Conservation (phyloP, 1,140 invertebrate species). For the Pseudomyrmex cubaensis region DNA sequence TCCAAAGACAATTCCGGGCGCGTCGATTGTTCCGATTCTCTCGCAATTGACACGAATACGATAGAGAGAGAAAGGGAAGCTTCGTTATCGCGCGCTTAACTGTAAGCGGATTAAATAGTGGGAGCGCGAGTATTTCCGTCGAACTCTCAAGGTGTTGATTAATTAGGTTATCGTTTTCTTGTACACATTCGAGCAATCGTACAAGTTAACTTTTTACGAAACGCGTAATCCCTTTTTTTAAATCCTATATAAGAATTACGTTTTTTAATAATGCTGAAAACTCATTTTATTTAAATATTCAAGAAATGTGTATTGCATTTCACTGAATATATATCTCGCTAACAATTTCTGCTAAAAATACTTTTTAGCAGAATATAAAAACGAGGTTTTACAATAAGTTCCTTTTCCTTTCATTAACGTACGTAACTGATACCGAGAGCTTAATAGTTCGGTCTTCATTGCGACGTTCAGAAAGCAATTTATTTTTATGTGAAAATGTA, state of each 20-base stretch:
- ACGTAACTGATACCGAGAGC: neutral
- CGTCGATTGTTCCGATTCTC: neutral
- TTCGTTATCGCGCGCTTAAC: neutral
- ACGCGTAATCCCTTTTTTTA: too few species aligned
- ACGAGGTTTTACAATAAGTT: neutral
- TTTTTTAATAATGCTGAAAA: too few species aligned
- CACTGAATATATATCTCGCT: neutral
- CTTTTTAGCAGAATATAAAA: neutral
- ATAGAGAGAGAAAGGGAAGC: neutral
- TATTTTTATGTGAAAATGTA: conserved; percentile 2
- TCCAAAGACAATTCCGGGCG: neutral
- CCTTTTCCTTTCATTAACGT: neutral
- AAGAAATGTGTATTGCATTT: neutral
- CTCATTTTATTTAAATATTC: neutral
- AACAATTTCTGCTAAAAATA: neutral
- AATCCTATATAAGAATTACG: too few species aligned
- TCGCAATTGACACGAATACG: neutral
- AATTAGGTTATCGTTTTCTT: neutral
- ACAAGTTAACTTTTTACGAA: too few species aligned
- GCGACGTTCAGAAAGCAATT: neutral
- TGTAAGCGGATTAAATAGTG: neutral
- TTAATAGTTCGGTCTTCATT: neutral
- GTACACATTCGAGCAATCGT: neutral
- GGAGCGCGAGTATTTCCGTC: too few species aligned
- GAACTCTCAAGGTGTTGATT: too few species aligned